Evolutionary conservation across 2,113 vertebrate genomes (phyloP).

Genomic region (Dasyornis broadbenti): DNA sequence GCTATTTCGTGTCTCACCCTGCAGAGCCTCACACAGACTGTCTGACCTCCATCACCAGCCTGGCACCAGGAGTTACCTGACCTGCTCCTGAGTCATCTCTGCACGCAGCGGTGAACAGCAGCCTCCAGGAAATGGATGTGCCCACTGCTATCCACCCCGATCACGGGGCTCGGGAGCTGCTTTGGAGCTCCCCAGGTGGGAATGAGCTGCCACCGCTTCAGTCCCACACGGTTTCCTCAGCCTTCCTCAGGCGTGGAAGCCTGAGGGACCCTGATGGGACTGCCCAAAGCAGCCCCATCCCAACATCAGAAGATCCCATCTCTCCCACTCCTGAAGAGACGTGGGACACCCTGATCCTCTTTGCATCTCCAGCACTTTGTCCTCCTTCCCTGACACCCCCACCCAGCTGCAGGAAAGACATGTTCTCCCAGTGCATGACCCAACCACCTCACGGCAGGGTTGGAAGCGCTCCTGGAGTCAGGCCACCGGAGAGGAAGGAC

Average conservation of each 20-base stretch:
- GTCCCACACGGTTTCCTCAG: not conserved
- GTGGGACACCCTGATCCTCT: not conserved
- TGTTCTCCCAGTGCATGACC: slow-evolving; percentile 17
- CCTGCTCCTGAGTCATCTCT: slow-evolving; percentile 23
- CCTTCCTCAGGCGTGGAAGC: not conserved
- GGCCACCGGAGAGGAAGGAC: slow-evolving; percentile 38
- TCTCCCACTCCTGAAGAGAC: not conserved
- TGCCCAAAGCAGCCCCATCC: not conserved
- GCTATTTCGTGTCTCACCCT: not conserved
- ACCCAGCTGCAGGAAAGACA: not conserved
- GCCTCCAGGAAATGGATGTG: not conserved
- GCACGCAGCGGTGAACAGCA: not conserved
- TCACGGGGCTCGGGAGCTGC: not conserved
- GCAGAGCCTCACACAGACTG: not conserved
- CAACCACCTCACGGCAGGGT: not conserved
- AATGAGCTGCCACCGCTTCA: not conserved
- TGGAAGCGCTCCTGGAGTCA: slow-evolving; percentile 40
- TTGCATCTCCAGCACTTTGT: not conserved
- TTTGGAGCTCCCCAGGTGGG: not conserved
- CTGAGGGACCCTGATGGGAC: not conserved
- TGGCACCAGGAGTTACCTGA: slow-evolving; percentile 17
- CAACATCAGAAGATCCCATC: no score
- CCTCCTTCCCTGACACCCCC: not conserved
- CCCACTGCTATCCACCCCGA: not conserved
- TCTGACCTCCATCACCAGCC: not conserved